These are phyloP conservation scores for Hydractinia echinata DNA, from an alignment of 30 jellyfish, hydroid and myxozoan genomes.

Conservation along the genomic window DNA sequence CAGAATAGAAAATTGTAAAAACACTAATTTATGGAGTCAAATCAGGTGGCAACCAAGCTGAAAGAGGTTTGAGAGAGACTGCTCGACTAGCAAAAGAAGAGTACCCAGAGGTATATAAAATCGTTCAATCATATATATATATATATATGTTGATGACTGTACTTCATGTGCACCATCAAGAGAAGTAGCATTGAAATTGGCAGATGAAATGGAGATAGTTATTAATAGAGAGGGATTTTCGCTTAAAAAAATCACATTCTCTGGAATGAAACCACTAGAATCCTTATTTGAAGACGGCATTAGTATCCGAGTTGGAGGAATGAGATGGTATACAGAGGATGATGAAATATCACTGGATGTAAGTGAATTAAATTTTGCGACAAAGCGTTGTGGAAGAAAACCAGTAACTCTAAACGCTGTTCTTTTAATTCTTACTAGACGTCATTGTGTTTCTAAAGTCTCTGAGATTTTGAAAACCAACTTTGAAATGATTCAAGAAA, in stretches of 20 bases:
- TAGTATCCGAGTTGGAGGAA: no score
- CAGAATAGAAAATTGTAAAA: no score
- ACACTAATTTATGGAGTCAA: no score
- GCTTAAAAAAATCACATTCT: no score
- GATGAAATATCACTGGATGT: no score
- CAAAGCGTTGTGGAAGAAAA: neutral
- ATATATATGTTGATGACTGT: constrained; percentile 13
- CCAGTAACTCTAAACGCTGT: neutral
- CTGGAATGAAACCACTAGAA: no score
- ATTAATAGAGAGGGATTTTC: no score
- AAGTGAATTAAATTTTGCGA: neutral
- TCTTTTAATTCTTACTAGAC: neutral
- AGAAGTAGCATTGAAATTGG: neutral
- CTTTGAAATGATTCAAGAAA: neutral
- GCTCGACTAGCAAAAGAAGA: neutral
- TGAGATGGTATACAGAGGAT: no score
- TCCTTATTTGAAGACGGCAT: no score
- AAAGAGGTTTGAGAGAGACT: neutral
- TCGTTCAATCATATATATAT: neutral
- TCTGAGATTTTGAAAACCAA: constrained; percentile 9
- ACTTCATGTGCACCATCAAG: neutral
- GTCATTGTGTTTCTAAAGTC: constrained; percentile 2
- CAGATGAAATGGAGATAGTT: constrained; percentile 13
- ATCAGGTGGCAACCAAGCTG: constrained; percentile 20
- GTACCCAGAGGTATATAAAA: constrained; percentile 2